These are phyloP conservation scores for Tychaedon coryphoeus DNA, from an alignment of 2,113 vertebrate species.

Conservation along the genomic window DNA sequence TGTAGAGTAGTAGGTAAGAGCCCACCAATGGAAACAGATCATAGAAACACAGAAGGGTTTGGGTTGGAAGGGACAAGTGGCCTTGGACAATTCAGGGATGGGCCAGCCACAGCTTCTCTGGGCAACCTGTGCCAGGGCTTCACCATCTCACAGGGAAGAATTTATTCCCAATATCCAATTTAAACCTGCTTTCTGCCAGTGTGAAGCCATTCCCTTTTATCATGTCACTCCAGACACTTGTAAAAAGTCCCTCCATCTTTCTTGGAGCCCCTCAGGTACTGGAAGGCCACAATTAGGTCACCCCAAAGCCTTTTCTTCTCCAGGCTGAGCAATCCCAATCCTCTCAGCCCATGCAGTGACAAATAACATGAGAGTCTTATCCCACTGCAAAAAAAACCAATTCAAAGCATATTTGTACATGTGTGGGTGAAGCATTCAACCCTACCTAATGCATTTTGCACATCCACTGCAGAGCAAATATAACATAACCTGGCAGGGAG, in stretches of 20 bases:
- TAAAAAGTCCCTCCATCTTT: background rate
- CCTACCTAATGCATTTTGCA: background rate
- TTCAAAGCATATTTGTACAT: background rate
- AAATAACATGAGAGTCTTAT: background rate
- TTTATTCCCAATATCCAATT: background rate
- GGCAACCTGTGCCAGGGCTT: background rate
- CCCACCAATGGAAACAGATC: background rate
- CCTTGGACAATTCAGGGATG: background rate
- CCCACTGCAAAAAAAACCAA: background rate
- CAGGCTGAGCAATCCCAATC: background rate
- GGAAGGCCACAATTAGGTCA: background rate
- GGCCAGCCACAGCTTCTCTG: background rate
- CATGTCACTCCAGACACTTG: background rate
- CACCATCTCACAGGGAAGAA: background rate
- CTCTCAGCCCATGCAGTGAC: background rate
- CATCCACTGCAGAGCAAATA: background rate
- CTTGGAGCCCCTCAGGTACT: background rate
- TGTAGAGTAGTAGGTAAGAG: rapidly evolving
- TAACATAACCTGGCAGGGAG: background rate
- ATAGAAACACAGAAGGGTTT: background rate
- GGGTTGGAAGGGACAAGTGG: background rate
- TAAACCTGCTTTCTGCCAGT: background rate
- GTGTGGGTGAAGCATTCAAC: background rate
- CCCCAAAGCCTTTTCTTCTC: background rate
- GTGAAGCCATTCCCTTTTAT: background rate